Evolutionary conservation across 2,797 vertebrate species (phyloP).

Genomic region (Trematomus bernacchii): DNA sequence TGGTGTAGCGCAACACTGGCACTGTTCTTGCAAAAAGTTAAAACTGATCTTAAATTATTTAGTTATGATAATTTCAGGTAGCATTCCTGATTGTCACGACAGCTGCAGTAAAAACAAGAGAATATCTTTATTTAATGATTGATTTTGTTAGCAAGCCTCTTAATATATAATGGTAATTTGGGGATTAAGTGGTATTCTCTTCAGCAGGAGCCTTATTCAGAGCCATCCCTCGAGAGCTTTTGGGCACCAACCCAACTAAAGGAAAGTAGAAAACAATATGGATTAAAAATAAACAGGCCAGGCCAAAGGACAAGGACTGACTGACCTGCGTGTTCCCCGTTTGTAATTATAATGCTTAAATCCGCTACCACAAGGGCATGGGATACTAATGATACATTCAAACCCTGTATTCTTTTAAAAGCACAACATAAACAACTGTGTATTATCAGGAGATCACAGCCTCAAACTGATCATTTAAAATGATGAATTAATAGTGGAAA

Average conservation of each 20-base stretch:
- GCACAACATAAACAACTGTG: background rate
- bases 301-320: background rate
- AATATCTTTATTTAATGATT: no score
- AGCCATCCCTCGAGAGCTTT: background rate
- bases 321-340: background rate
- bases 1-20: no score
- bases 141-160: no score
- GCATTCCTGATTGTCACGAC: no score
- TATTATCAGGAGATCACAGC: conserved; percentile 4
- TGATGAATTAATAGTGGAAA: conserved; percentile 6
- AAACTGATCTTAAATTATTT: no score
- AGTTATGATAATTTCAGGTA: no score
- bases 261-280: background rate
- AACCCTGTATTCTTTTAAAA: background rate
- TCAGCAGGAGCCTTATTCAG: background rate
- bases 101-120: no score
- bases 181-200: no score
- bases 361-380: background rate
- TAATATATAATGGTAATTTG: no score
- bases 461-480: conserved; percentile 1
- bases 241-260: background rate
- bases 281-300: background rate
- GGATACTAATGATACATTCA: background rate
- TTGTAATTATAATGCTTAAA: background rate
- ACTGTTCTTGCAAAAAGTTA: no score